Conservation (phyloP, 2,113 vertebrate genomes). For the Nyctereutes procyonoides region DNA sequence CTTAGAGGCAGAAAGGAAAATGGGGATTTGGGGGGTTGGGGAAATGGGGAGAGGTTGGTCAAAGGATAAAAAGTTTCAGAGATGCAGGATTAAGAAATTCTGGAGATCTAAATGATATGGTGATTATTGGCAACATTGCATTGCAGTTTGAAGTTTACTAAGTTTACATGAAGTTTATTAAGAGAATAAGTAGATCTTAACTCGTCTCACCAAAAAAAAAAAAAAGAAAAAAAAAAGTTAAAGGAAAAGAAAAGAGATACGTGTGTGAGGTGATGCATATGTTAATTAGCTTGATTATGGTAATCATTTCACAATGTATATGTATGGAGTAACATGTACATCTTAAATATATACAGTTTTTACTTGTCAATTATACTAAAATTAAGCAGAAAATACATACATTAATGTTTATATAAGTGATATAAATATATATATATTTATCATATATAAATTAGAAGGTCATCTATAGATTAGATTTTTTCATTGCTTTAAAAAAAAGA, state of each 20-base stretch:
- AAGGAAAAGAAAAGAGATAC: neutral
- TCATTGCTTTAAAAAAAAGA: neutral
- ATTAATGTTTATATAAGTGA: neutral
- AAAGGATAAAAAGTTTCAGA: neutral
- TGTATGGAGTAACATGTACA: neutral
- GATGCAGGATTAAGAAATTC: neutral
- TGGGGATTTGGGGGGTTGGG: neutral
- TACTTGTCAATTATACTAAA: neutral
- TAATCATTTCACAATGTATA: neutral
- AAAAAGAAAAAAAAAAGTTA: neutral
- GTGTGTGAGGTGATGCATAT: neutral
- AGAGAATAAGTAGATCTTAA: neutral
- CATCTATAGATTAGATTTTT: neutral
- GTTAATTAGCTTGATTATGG: neutral
- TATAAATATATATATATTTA: too few relatives aligned
- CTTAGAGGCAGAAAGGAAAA: neutral
- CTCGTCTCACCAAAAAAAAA: neutral
- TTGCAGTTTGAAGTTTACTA: neutral
- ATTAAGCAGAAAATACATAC: neutral
- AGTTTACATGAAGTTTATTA: neutral
- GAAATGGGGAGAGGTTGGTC: neutral
- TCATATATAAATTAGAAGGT: too few relatives aligned
- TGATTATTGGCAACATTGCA: neutral
- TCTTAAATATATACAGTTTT: neutral
- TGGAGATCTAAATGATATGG: neutral